Evolutionary conservation across 2,113 vertebrate species (phyloP).

Genomic region (Silurus meridionalis): DNA sequence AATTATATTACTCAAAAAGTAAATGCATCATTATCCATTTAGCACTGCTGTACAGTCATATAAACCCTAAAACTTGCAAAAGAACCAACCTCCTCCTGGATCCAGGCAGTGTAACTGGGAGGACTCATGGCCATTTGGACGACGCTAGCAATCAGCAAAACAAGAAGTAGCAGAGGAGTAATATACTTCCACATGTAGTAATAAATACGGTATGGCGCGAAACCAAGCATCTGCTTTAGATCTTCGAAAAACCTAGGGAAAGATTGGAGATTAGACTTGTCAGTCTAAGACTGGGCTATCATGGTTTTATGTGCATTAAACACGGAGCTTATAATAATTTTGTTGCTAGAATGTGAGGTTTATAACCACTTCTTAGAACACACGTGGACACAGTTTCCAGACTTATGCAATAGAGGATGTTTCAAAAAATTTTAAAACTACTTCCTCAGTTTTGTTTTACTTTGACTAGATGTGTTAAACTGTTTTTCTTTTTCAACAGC

Average conservation of each 20-base stretch:
- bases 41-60: neutral
- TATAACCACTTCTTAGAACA: neutral
- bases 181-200: constrained; percentile 98
- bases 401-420: constrained; percentile 7
- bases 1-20: constrained; percentile 31
- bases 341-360: neutral
- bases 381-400: neutral
- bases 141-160: constrained; percentile 81
- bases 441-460: constrained; percentile 1
- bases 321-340: neutral
- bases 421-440: neutral
- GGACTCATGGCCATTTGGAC: constrained; percentile 88
- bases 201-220: constrained; percentile 87
- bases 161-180: constrained; percentile 84
- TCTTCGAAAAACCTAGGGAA: constrained; percentile 92
- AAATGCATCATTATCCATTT: neutral
- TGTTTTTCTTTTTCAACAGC: neutral
- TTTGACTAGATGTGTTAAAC: neutral
- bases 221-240: constrained; percentile 95
- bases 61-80: neutral
- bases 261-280: neutral
- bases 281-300: neutral
- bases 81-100: constrained; percentile 82
- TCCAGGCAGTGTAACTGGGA: constrained; percentile 92
- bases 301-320: too few relatives aligned